Percentiles rank a stretch among this genome's conserved stretches.
phyloP scores from a whole-genome alignment of 2,888 invertebrate genomes.

The Caenorhabditis virilis region DNA sequence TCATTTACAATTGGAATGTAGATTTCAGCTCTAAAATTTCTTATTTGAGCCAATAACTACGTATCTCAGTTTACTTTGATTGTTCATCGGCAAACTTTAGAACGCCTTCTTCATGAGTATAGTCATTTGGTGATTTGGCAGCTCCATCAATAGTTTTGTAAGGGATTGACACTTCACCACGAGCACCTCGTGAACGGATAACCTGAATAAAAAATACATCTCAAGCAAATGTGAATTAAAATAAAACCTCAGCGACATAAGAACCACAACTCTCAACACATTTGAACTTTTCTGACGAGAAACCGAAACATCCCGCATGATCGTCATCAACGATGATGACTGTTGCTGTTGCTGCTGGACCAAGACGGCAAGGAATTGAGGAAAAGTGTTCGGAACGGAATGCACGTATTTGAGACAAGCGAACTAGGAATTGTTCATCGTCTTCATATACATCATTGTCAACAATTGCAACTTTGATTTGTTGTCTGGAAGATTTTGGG shows the following conservation, averaged over 20 bases:
- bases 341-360: constrained; percentile 87
- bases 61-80: constrained; percentile 80
- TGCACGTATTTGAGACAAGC: constrained; percentile 73
- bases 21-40: constrained; percentile 80
- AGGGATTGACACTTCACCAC: constrained; percentile 86
- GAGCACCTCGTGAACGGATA: constrained; percentile 76
- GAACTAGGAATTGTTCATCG: constrained; percentile 95
- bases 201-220: too few species aligned
- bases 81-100: constrained; percentile 94
- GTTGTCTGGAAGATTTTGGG: constrained; percentile 75
- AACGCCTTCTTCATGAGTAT: constrained; percentile 79
- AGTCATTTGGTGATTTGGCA: constrained; percentile 79
- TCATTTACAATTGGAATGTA: constrained; percentile 87
- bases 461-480: constrained; percentile 85
- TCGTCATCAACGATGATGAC: constrained; percentile 98
- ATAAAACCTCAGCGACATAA: constrained; percentile 46
- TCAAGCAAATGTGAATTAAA: too few species aligned
- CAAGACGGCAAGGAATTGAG: constrained; percentile 74
- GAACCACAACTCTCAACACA: constrained; percentile 73
- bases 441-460: constrained; percentile 99
- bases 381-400: constrained; percentile 47
- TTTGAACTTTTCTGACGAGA: constrained; percentile 77
- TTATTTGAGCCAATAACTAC: background rate
- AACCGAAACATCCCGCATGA: constrained; percentile 94
- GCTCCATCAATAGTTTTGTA: constrained; percentile 91